These are phyloP conservation scores for Mormyrus iriodes DNA, from an alignment of 2,113 vertebrate genomes.

Conservation along the genomic window DNA sequence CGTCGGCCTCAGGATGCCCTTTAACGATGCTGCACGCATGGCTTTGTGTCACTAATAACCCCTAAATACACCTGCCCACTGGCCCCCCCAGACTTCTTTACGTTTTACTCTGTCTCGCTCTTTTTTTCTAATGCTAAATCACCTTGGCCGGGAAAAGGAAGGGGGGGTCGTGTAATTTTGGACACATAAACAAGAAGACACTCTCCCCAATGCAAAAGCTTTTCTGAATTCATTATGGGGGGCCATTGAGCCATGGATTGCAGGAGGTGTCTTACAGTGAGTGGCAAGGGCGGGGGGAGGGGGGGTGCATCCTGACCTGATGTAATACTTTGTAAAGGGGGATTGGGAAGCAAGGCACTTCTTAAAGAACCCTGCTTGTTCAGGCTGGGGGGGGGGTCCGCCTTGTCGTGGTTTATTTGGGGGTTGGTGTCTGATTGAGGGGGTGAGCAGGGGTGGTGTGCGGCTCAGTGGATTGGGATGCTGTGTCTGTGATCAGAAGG, in stretches of 20 bases:
- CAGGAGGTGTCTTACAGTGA: slow-evolving; percentile 73
- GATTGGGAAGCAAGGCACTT: slow-evolving; percentile 63
- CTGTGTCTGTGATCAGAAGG: not conserved
- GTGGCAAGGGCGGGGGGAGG: slow-evolving; percentile 54
- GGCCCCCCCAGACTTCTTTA: slow-evolving; percentile 44
- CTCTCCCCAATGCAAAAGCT: slow-evolving; percentile 75
- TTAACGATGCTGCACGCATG: slow-evolving; percentile 47
- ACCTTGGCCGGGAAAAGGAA: slow-evolving; percentile 67
- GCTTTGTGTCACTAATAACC: slow-evolving; percentile 44
- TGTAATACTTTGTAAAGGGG: slow-evolving; percentile 74
- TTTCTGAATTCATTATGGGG: slow-evolving; percentile 76
- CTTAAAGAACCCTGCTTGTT: slow-evolving; percentile 68
- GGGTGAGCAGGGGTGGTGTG: slow-evolving; percentile 45
- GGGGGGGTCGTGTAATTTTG: slow-evolving; percentile 72
- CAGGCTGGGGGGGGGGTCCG: slow-evolving; percentile 66
- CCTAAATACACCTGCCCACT: slow-evolving; percentile 46
- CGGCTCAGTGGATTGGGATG: not conserved
- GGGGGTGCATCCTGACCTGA: slow-evolving; percentile 70
- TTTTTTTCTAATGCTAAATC: slow-evolving; percentile 63
- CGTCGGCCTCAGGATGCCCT: slow-evolving; percentile 52
- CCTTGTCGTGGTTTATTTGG: slow-evolving; percentile 73
- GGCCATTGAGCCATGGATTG: slow-evolving; percentile 71
- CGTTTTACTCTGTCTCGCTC: slow-evolving; percentile 59
- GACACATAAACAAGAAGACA: slow-evolving; percentile 77
- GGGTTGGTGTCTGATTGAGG: slow-evolving; percentile 64